Evolutionary conservation across 2,797 vertebrate species (phyloP), one percentile per base, ranked within the genome.

Genomic region (Thripadectes ignobilis): DNA sequence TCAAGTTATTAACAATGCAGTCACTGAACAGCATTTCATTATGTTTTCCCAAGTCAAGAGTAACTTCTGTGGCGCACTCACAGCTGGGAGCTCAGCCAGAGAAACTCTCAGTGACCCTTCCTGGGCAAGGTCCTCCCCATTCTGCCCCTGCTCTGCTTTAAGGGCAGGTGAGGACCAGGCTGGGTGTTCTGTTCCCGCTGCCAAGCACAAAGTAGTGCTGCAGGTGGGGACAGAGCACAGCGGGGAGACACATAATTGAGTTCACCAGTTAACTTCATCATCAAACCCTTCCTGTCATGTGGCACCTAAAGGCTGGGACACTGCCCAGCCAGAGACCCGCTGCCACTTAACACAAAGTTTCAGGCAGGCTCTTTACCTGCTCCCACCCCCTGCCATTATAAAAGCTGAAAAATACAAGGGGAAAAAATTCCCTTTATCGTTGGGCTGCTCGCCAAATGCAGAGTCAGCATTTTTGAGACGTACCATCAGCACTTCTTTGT

Each of bases 401-500:
- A 92, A 59, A 94, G 45, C 49, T 72, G 45, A 72, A 88, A 93
- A 93, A 54, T 68, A 88, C 16, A 39, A 52, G 24, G 43, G 22
- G 4, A 46, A 85, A 55, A 77, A 52, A 4, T 4, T 39, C 89
- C 65, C 57, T 83, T 85, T 88, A 71, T 61, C 55, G 4, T 62
- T 30, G 84, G 61, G 38, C 79, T 52, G 68, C 62, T 85, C 0
- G 12, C 72, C 85, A 78, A 89, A 46, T 13, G 88, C 93, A 48
- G 84, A 91, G 72, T 91, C 76, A 69, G 93, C 86, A 5, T 22
- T 91, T 96, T 69, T 29, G 7, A 29, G 7, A 6, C 2, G 1
- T 58, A 19, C 78, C 67, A 85, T 96, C 95, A 95, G 91, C 93
- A 75, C 49, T 85, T 92, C 95, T 89, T 92, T 91, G 92, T 89